Evolutionary conservation across 2,797 vertebrate species (phyloP), one percentile per base, ranked within the genome.

Genomic region (Spinus olivaceus): DNA sequence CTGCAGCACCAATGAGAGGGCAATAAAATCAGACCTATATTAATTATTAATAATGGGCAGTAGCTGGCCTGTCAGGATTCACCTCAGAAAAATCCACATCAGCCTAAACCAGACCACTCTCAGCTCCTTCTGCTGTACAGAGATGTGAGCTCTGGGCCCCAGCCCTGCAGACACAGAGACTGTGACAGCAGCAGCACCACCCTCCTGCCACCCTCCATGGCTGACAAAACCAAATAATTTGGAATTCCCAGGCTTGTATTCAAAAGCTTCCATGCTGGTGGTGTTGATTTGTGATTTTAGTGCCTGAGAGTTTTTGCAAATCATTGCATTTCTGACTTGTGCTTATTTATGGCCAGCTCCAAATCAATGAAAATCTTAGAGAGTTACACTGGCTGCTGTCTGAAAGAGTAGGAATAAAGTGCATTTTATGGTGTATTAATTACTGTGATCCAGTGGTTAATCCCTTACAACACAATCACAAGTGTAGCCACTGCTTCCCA

Each of bases 81-180:
- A 56, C 17, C 30, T 59, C 5, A 13, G 25, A 59, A 86, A 88
- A 80, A 59, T 8, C 25, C 37, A 28, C 9, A 35, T 14, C 10
- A 39, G 6, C 7, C 35, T 41, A 25, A 63, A 50, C 1, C 20
- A 46, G 37, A 4, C 10, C 4, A 4, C 30, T 37, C 16, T 47
- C 1, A 0, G 21, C 14, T 85, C 35, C 57, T 80, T 49, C 0
- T 1, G 41, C 37, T 28, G 17, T 7, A 1, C 20, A 9, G 14
- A 5, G 1, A 2, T 13, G 22, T 2, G 46, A 73, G 4, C 14
- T 3, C 28, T 3, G 5, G 17, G n/a, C 51, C 3, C 49, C 13
- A 56, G 49, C 28, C 41, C 46, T 65, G 41, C 0, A 49, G 64
- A 21, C 42, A 46, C 21, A 14, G 35, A 0, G 37, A 86, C 65